phyloP scores from a whole-genome alignment of 2,888 invertebrate species.

The Rotaria macrura region DNA sequence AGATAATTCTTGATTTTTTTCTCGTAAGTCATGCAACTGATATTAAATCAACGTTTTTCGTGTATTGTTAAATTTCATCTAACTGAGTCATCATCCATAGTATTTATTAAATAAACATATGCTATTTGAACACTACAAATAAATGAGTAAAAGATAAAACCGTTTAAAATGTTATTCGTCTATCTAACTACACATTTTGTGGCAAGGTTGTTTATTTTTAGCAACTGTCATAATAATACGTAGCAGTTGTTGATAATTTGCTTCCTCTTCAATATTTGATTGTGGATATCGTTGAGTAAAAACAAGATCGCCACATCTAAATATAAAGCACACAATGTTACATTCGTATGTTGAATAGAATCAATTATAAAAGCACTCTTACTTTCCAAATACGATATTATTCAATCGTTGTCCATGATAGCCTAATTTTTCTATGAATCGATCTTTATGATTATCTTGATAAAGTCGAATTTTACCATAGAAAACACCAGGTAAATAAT shows the following conservation, averaged over 20 bases:
- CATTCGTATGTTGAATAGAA: too few relatives aligned
- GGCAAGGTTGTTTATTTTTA: not conserved
- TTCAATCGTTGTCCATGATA: not conserved
- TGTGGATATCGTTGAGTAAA: not conserved
- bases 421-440: not conserved
- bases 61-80: not conserved
- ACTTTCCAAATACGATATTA: not conserved
- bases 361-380: too few relatives aligned
- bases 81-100: not conserved
- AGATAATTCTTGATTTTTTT: too few relatives aligned
- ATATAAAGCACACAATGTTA: too few relatives aligned
- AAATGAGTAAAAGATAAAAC: not conserved
- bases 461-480: not conserved
- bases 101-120: not conserved
- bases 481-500: not conserved
- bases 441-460: not conserved
- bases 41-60: too few relatives aligned
- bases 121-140: not conserved
- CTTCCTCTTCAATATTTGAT: not conserved
- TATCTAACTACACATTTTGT: not conserved
- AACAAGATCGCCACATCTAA: constrained; percentile 14
- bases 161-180: not conserved
- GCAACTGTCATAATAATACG: not conserved
- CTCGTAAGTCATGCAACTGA: too few relatives aligned
- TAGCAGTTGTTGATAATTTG: not conserved